phyloP scores from a whole-genome alignment of 1,140 invertebrate species.

The Drosophila tani region DNA sequence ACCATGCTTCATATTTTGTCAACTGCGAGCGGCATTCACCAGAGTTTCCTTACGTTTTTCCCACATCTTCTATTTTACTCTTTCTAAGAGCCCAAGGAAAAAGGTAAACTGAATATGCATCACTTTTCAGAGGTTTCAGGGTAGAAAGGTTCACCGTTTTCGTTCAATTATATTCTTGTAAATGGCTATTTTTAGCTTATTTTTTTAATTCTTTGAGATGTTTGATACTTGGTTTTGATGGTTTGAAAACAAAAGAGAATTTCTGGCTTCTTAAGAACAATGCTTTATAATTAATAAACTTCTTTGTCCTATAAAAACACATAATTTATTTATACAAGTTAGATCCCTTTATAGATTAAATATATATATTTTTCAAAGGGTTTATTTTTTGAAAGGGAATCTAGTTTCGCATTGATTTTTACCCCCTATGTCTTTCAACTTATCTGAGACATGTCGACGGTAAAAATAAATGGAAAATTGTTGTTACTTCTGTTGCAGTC shows the following conservation, averaged over 20 bases:
- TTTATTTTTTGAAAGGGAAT: neutral
- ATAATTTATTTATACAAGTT: no score
- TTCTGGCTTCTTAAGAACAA: no score
- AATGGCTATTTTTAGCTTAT: neutral
- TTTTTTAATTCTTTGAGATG: no score
- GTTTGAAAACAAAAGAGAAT: no score
- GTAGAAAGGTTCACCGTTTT: neutral
- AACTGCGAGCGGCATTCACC: conserved; percentile 47
- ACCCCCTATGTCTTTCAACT: neutral
- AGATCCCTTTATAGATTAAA: no score
- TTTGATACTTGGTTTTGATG: no score
- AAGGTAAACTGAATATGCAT: neutral
- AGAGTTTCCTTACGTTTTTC: conserved; percentile 15
- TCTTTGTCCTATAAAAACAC: no score
- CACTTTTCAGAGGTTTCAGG: neutral
- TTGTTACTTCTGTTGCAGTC: conserved; percentile 56
- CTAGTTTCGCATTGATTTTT: no score
- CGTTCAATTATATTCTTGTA: neutral
- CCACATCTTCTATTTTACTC: conserved; percentile 6
- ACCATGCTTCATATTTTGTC: conserved; percentile 79
- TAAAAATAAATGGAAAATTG: conserved; percentile 70
- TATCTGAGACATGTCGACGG: conserved; percentile 39
- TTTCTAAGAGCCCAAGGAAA: neutral
- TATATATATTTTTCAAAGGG: no score
- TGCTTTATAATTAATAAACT: no score